Evolutionary conservation across 1,140 invertebrate species (phyloP).

Genomic region (Drosophila simulans): DNA sequence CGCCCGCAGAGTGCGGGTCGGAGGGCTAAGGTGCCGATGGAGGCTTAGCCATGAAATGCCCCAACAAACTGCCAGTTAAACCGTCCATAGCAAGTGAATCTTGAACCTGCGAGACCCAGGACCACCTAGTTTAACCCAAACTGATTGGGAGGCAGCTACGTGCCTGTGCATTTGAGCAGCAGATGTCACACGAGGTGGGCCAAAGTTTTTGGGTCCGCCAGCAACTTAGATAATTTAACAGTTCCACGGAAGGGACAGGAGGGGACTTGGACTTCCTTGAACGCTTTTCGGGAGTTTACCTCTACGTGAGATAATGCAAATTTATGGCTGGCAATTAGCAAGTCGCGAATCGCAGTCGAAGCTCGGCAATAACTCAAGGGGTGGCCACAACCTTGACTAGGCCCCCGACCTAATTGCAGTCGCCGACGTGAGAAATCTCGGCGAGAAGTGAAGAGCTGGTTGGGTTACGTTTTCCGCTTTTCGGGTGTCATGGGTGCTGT

Average conservation of each 20-base stretch:
- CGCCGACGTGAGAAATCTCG: conserved; percentile 65
- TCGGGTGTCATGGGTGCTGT: too few species aligned
- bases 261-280: conserved; percentile 10
- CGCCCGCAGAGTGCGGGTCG: not conserved
- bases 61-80: conserved; percentile 73
- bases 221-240: conserved; percentile 75
- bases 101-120: not conserved
- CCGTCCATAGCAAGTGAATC: conserved; percentile 30
- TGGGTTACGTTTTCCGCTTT: not conserved
- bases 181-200: conserved; percentile 64
- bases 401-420: conserved; percentile 70
- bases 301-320: conserved; percentile 81
- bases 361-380: conserved; percentile 64
- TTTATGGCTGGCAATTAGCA: conserved; percentile 81
- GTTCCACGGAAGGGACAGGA: conserved; percentile 24
- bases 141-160: conserved; percentile 54
- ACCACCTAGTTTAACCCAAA: conserved; percentile 2
- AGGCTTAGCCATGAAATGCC: conserved; percentile 53
- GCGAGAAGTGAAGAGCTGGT: conserved; percentile 10
- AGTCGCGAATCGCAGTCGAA: conserved; percentile 69
- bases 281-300: conserved; percentile 32
- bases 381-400: conserved; percentile 58
- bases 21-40: conserved; percentile 16
- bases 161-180: conserved; percentile 76
- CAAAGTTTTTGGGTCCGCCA: conserved; percentile 59